Evolutionary conservation across 2,797 vertebrate genomes (phyloP).

Genomic region (Heterohyrax brucei): DNA sequence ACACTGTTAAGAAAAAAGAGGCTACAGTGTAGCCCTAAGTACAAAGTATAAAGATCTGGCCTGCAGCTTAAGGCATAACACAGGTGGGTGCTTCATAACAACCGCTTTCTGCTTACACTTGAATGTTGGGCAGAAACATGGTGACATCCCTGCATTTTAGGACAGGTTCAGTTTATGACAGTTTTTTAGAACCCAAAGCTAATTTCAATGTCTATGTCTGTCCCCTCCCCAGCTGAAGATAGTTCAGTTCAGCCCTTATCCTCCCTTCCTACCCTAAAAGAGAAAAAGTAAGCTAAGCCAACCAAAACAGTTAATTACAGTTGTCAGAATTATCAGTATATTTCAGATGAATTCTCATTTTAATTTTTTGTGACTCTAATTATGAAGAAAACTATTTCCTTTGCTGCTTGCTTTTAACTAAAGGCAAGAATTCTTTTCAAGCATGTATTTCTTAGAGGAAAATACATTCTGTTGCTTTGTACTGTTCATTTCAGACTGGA

Average conservation of each 20-base stretch:
- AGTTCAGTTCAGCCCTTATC: not conserved
- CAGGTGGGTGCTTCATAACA: conserved; percentile 28
- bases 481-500: conserved; percentile 26
- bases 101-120: conserved; percentile 46
- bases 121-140: conserved; percentile 69
- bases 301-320: conserved; percentile 22
- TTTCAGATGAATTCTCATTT: conserved; percentile 68
- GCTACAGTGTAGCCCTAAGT: not conserved
- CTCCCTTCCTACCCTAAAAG: not conserved
- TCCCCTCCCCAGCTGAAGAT: not conserved
- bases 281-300: conserved; percentile 52
- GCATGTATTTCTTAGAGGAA: not conserved
- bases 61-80: conserved; percentile 63
- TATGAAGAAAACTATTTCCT: conserved; percentile 54
- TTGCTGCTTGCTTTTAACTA: conserved; percentile 40
- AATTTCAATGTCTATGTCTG: not conserved
- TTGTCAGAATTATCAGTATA: conserved; percentile 29
- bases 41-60: conserved; percentile 33
- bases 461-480: conserved; percentile 44
- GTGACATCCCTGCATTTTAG: conserved; percentile 64
- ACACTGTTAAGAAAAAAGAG: not conserved
- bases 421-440: not conserved
- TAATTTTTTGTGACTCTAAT: conserved; percentile 54
- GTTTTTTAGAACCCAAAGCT: conserved; percentile 48
- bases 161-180: conserved; percentile 55